Percentiles rank a stretch among this genome's conserved stretches.
These are phyloP conservation scores for Melanostigma gelatinosum DNA, from an alignment of 2,113 vertebrate species.

Conservation along the genomic window DNA sequence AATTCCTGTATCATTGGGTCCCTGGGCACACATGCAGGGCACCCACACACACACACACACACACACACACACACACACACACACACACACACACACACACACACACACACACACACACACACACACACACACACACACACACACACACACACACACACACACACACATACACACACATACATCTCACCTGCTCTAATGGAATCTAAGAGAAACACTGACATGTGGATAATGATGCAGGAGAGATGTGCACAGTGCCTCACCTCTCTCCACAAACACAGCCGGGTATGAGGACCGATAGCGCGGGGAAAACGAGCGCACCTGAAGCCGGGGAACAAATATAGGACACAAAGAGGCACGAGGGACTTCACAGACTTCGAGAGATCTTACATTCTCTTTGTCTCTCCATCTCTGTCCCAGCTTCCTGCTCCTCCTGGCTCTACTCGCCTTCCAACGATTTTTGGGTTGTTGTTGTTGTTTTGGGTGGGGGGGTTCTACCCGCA, in stretches of 20 bases:
- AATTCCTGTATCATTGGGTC: constrained; percentile 33
- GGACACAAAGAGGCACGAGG: constrained; percentile 56
- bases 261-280: constrained; percentile 37
- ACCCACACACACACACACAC: background rate
- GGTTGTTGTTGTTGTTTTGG: constrained; percentile 16
- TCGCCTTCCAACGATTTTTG: constrained; percentile 32
- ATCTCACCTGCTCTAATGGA: constrained; percentile 38
- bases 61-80: constrained; percentile 1
- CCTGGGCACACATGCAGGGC: background rate
- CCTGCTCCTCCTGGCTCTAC: constrained; percentile 43
- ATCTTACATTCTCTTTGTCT: constrained; percentile 65
- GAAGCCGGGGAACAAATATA: constrained; percentile 54
- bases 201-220: constrained; percentile 46
- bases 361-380: constrained; percentile 53
- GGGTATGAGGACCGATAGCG: constrained; percentile 29
- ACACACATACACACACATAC: too few relatives aligned
- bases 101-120: background rate
- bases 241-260: constrained; percentile 42
- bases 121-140: background rate
- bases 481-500: background rate
- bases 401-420: constrained; percentile 45
- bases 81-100: background rate
- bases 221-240: constrained; percentile 39
- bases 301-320: constrained; percentile 21
- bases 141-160: background rate